Evolutionary conservation across 1,140 invertebrate species (phyloP).

Genomic region (Cardiocondyla obscurior): DNA sequence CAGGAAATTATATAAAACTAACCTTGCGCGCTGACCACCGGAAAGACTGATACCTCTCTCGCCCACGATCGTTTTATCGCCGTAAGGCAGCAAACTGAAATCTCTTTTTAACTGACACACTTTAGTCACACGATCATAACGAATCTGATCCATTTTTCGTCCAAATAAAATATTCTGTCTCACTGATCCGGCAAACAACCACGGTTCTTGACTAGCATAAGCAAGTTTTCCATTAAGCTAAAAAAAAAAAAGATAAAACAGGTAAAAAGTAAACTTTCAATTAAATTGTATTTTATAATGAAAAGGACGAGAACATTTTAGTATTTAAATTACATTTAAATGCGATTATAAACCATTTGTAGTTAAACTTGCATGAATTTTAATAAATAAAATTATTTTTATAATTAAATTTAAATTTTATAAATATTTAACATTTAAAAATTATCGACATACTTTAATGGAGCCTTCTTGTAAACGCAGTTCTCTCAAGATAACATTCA

Average conservation of each 20-base stretch:
- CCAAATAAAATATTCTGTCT: constrained; percentile 94
- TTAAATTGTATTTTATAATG: not conserved
- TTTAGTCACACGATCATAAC: constrained; percentile 86
- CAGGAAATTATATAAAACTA: not conserved
- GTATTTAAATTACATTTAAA: not conserved
- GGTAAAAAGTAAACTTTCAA: not conserved
- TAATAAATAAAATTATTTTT: not conserved
- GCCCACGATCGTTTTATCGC: constrained; percentile 92
- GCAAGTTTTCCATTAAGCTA: constrained; percentile 86
- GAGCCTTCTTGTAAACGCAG: constrained; percentile 85
- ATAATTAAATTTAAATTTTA: not conserved
- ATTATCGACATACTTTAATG: constrained; percentile 68
- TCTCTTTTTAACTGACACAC: constrained; percentile 86
- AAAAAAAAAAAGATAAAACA: constrained; percentile 61
- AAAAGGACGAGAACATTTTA: not conserved
- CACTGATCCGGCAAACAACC: constrained; percentile 86
- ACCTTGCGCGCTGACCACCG: constrained; percentile 92
- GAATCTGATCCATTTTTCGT: constrained; percentile 85
- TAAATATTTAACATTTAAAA: constrained; percentile 7
- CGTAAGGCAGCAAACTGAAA: constrained; percentile 85
- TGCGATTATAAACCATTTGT: not conserved
- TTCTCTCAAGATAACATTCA: constrained; percentile 91
- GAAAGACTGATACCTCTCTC: constrained; percentile 90
- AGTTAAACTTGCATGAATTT: too few relatives aligned
- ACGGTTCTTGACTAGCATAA: constrained; percentile 90